A percentile compares a stretch with the other conserved stretches of the same genome.
phyloP scores from a whole-genome alignment of 2,113 vertebrate genomes.

The Dromas ardeola region DNA sequence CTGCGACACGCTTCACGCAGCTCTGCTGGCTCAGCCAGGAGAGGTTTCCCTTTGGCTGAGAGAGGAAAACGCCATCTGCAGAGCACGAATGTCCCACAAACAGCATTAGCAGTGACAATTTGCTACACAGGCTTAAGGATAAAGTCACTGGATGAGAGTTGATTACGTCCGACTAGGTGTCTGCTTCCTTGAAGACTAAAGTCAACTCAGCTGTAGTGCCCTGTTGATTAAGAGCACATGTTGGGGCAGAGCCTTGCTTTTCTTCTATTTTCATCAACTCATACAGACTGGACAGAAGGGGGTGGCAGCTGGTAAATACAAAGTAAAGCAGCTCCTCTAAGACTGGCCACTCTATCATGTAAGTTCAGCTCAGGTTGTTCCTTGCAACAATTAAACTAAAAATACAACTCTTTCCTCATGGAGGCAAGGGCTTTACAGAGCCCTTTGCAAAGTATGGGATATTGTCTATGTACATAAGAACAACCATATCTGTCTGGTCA shows the following conservation, averaged over 20 bases:
- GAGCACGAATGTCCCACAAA: not conserved
- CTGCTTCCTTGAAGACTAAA: not conserved
- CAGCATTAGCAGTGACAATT: not conserved
- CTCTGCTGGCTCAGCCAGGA: not conserved
- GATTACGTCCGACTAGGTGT: not conserved
- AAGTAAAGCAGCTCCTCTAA: not conserved
- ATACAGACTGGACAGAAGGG: not conserved
- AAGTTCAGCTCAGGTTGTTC: not conserved
- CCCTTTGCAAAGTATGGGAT: not conserved
- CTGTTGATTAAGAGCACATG: not conserved
- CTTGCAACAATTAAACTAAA: not conserved
- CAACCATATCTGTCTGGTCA: not conserved
- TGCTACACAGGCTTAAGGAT: not conserved
- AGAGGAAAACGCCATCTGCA: not conserved
- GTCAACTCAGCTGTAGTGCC: no score
- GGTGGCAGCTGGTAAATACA: not conserved
- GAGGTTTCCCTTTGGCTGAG: not conserved
- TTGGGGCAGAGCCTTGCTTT: not conserved
- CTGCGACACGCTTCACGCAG: not conserved
- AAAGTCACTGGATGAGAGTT: not conserved
- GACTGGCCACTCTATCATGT: not conserved
- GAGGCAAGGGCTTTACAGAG: not conserved
- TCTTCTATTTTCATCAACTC: not conserved
- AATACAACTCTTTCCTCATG: not conserved
- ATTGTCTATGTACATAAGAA: not conserved